Evolutionary conservation across 1,140 invertebrate species (phyloP).

Genomic region (Planococcus citri): DNA sequence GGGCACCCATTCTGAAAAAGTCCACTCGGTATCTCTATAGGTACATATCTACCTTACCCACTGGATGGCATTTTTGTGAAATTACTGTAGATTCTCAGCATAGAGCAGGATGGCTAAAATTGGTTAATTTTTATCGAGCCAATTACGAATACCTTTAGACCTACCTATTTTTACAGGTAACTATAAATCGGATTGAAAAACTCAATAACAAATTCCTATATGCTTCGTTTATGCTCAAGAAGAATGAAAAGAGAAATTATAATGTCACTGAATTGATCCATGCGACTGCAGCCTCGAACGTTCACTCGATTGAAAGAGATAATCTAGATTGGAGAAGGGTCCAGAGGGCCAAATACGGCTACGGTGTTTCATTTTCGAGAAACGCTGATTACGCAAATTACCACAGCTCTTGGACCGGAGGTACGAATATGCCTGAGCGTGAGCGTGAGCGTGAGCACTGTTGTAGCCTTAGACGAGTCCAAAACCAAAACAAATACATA

Average conservation of each 20-base stretch:
- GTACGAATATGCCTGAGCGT: neutral
- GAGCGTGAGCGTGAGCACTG: no score
- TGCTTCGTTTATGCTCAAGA: neutral
- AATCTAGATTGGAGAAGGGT: slow-evolving; percentile 21
- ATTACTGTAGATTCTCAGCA: no score
- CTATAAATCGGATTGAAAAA: slow-evolving; percentile 2
- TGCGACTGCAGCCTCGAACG: neutral
- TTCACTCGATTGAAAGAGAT: neutral
- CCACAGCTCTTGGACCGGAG: neutral
- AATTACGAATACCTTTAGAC: no score
- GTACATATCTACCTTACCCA: no score
- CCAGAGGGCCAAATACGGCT: neutral
- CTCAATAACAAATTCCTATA: neutral
- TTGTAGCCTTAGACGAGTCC: no score
- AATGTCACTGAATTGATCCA: neutral
- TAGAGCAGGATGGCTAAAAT: no score
- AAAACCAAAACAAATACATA: no score
- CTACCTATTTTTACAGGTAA: no score
- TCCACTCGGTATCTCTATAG: no score
- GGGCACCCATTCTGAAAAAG: no score
- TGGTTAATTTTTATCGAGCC: no score
- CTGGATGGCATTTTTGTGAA: no score
- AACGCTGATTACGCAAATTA: slow-evolving; percentile 17
- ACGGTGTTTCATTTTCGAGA: slow-evolving; percentile 16
- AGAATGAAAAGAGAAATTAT: neutral